These are phyloP conservation scores for Upupa epops DNA, from an alignment of 2,113 vertebrate genomes.

Conservation along the genomic window DNA sequence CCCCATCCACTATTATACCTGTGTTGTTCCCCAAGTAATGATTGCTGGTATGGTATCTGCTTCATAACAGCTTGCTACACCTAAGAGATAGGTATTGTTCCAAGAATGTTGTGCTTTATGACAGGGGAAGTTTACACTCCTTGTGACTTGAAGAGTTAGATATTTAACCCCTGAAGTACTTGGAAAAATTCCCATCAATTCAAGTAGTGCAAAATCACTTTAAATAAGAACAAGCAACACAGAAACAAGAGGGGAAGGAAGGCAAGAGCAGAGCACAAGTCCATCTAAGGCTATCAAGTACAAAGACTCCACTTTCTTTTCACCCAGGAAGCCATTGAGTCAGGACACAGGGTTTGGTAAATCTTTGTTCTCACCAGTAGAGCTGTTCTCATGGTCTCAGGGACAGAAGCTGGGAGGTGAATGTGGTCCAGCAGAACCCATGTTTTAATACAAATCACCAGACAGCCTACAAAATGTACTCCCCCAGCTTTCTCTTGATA, in stretches of 20 bases:
- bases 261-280: neutral
- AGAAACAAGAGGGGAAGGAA: slow-evolving; percentile 5
- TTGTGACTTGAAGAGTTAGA: neutral
- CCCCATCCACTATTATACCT: neutral
- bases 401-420: neutral
- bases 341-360: neutral
- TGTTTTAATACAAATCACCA: neutral
- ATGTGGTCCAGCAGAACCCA: neutral
- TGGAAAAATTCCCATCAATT: neutral
- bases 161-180: neutral
- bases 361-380: neutral
- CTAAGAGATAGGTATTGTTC: neutral
- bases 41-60: neutral
- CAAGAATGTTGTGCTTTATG: neutral
- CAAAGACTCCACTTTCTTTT: neutral
- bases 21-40: neutral
- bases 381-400: neutral
- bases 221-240: neutral
- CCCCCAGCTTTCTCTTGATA: neutral
- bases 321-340: neutral
- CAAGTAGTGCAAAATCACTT: neutral
- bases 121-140: neutral
- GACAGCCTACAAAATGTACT: neutral
- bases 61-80: neutral
- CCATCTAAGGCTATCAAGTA: neutral